Conservation (phyloP, 2,888 invertebrate species). For the Hyles lineata region DNA sequence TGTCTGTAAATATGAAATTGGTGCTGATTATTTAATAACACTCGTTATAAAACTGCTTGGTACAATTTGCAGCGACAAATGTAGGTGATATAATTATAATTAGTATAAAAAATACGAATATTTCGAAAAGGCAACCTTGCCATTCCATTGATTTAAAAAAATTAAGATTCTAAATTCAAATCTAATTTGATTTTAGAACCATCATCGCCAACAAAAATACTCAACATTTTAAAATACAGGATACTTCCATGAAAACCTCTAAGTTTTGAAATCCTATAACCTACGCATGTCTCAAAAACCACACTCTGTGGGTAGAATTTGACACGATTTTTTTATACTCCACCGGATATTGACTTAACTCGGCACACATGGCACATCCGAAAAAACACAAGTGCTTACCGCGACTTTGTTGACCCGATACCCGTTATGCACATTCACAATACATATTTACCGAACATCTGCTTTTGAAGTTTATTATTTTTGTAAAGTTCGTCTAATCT, state of each 20-base stretch:
- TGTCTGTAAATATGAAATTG: background rate
- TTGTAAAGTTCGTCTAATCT: background rate
- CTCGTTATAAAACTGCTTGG: too few relatives aligned
- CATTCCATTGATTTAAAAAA: too few relatives aligned
- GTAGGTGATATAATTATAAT: background rate
- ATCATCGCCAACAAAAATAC: too few relatives aligned
- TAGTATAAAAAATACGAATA: background rate
- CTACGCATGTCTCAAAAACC: background rate
- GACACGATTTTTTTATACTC: background rate
- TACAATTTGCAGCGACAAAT: too few relatives aligned
- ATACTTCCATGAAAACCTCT: too few relatives aligned
- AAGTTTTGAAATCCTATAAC: background rate
- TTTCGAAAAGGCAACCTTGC: background rate
- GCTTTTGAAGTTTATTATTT: background rate
- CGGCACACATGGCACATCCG: slow-evolving; percentile 7
- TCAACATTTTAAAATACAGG: too few relatives aligned
- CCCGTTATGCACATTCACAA: background rate
- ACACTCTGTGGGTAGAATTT: background rate
- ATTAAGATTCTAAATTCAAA: too few relatives aligned
- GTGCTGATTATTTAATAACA: background rate
- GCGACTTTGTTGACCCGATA: background rate
- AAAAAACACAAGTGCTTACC: slow-evolving; percentile 11
- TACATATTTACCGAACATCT: background rate
- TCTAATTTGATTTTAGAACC: too few relatives aligned
- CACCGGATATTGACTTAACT: slow-evolving; percentile 25